Base-by-base conservation (phyloP, 1,140 invertebrate species). In the Polyergus mexicanus region DNA sequence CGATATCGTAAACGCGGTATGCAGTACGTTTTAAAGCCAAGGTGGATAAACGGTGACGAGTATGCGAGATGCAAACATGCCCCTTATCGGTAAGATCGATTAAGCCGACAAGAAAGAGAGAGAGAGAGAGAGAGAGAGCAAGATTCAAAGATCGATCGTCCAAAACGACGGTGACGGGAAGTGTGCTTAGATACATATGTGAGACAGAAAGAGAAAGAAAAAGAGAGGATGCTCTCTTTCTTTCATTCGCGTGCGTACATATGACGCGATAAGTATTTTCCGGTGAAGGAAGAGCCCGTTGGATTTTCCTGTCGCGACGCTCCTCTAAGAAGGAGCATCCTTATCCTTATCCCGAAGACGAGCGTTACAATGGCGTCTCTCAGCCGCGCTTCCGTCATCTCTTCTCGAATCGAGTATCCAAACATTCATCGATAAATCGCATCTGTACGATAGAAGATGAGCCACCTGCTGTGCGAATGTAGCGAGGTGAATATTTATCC, bases 221-320 rank as follows among this genome's bases (percentile, higher is more conserved):
- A 25, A 77, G 69, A 71, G 16, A 16, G 44, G 65, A 71, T 22
- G 75, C 35, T 44, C 28, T 66, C 69, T 78, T 74, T 69, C 75
- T 60, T 69, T 54, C 77, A 35, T 60, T 65, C 66, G 63, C 65
- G 11, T 86, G 71, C 77, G 85, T 68, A 51, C 84, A 88, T 89
- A 84, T 63, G 60, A 72, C 71, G 84, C 86, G 89, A 91, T 91
- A 91, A 90, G 86, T 86, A 81, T 87, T 87, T 85, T 86, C 83
- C 77, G 68, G 87, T 74, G 77, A 60, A 86, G 76, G 87, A 85
- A 89, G 89, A 91, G 85, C 88, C 85, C 71, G 60, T 25, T 32
- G 85, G 89, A 91, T 91, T 89, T 91, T 88, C 86, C 86, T 84
- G 87, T 90, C 90, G 86, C 19, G 44, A 47, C 44, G 62, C 44